phyloP scores from a whole-genome alignment of 1,140 invertebrate species.

The Aphelenchoides besseyi region DNA sequence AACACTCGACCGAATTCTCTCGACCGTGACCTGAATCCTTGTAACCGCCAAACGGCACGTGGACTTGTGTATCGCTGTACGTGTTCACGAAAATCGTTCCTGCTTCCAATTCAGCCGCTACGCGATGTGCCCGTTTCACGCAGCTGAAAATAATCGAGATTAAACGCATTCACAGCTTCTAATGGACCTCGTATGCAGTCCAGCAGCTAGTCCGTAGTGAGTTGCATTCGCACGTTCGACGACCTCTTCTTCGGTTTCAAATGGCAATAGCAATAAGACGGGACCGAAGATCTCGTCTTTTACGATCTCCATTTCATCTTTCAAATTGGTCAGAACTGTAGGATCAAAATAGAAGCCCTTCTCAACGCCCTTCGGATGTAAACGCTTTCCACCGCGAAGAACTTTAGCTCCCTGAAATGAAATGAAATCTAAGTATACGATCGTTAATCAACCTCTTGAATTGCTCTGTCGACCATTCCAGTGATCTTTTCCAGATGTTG shows the following conservation, averaged over 20 bases:
- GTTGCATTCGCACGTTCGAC: constrained; percentile 67
- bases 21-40: constrained; percentile 59
- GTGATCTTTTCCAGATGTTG: constrained; percentile 67
- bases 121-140: constrained; percentile 58
- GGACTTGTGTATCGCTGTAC: constrained; percentile 57
- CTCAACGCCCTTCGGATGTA: constrained; percentile 60
- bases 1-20: constrained; percentile 66
- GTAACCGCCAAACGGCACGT: constrained; percentile 46
- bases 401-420: constrained; percentile 66
- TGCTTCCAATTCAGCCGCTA: constrained; percentile 65
- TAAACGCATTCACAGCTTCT: neutral
- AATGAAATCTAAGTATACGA: constrained; percentile 1
- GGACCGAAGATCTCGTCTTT: constrained; percentile 69
- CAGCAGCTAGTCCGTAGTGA: constrained; percentile 67
- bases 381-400: constrained; percentile 66
- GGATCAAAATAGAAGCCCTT: constrained; percentile 59
- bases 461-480: constrained; percentile 66
- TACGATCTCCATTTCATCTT: constrained; percentile 67
- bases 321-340: constrained; percentile 48
- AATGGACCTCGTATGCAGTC: constrained; percentile 64
- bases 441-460: constrained; percentile 64
- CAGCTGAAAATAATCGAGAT: constrained; percentile 43
- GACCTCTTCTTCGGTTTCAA: constrained; percentile 67
- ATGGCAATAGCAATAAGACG: constrained; percentile 66
- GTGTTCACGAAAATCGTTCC: constrained; percentile 67